These are phyloP conservation scores for Leptobrachium leishanense DNA, from an alignment of 2,113 vertebrate genomes.

Conservation along the genomic window DNA sequence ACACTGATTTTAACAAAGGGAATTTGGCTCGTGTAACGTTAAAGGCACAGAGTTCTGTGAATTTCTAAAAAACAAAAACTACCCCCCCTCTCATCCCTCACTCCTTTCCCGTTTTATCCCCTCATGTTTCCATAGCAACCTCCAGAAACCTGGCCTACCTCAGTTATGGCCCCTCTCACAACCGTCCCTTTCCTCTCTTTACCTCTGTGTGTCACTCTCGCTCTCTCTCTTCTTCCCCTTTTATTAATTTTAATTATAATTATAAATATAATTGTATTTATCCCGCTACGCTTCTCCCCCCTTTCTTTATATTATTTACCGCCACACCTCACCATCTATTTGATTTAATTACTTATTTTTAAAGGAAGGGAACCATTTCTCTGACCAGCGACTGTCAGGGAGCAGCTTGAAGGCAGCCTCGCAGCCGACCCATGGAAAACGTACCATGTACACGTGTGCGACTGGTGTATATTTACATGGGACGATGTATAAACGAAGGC, in stretches of 20 bases:
- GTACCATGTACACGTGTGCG: constrained; percentile 3
- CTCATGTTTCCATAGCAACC: constrained; percentile 71
- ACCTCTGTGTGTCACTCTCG: constrained; percentile 20
- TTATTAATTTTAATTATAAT: constrained; percentile 36
- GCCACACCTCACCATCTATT: constrained; percentile 14
- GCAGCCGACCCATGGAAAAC: constrained; percentile 25
- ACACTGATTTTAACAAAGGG: too few relatives aligned
- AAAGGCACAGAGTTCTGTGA: constrained; percentile 30
- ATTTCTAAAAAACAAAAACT: neutral
- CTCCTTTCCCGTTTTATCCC: constrained; percentile 44
- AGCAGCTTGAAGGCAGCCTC: neutral
- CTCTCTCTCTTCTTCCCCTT: constrained; percentile 42
- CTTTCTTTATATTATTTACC: constrained; percentile 37
- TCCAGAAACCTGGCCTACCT: constrained; percentile 62
- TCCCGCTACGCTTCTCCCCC: constrained; percentile 39
- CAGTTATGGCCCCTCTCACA: constrained; percentile 54
- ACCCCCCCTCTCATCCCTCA: constrained; percentile 29
- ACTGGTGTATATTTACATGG: neutral
- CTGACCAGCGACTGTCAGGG: constrained; percentile 14
- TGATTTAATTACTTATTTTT: constrained; percentile 3
- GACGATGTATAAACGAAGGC: neutral
- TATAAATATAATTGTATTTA: constrained; percentile 40
- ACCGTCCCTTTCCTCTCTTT: constrained; percentile 48
- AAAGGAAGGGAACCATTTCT: constrained; percentile 27
- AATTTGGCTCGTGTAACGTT: neutral